Base-by-base conservation (phyloP, 2,797 vertebrate genomes). In the Crocodylus rhombifer region DNA sequence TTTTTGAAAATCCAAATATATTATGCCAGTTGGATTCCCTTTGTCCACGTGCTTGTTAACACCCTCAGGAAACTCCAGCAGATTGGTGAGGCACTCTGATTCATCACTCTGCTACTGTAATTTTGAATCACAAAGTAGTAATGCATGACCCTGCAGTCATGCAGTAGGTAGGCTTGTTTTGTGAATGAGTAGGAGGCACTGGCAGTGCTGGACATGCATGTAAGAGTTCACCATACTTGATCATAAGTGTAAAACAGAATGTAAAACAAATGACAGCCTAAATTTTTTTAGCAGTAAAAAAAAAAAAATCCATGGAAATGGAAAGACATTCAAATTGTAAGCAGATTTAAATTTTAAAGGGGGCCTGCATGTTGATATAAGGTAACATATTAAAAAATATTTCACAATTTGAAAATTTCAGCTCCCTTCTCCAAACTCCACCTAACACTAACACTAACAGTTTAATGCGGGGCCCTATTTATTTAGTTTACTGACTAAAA, bases 401-500 rank as follows among this genome's bases (percentile, higher is more conserved):
- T 51, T 51, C 42, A 51, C 7, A 51, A 10, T 51, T 51, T 51
- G 42, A 51, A 51, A 51, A 51, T 51, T 51, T 51, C 42, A 51
- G 10, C 42, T 51, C 42, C 3, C 7, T 69, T 14, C 13, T 86
- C 57, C 20, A n/a, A 77, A 3, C 42, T 76, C 4, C 21, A 77
- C 4, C 17, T 26, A 71, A 26, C 71, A 84, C 73, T 63, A 60
- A 2, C 75, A 63, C 57, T 56, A 77, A 88, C 81, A 7, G 5
- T 75, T 85, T 80, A 55, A 3, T 86, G 88, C 42, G 77, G 78
- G 78, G 20, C 42, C 73, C 5, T n/a, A 62, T 81, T 80, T 87
- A 17, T 13, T 89, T 28, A 10, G 23, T 92, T 7, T 84, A n/a
- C 62, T 95, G 64, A 76, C 33, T 82, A 84, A 86, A 93, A 84